Evolutionary conservation across 2,888 invertebrate species (phyloP).

Genomic region (Pterostichus niger): DNA sequence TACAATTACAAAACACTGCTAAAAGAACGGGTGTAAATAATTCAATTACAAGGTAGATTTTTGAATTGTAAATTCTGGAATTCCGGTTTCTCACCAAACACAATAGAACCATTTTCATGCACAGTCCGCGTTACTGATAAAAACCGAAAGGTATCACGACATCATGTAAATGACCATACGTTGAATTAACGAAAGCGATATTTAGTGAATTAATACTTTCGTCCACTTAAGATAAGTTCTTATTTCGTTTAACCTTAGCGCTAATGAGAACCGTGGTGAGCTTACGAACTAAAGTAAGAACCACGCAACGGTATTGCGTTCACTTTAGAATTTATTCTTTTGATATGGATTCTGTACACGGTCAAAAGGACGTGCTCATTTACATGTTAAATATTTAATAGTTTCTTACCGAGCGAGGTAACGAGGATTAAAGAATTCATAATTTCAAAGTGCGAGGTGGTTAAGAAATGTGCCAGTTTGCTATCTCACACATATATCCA

Average conservation of each 20-base stretch:
- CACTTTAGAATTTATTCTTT: constrained; percentile 59
- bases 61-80: constrained; percentile 55
- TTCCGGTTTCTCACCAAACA: constrained; percentile 44
- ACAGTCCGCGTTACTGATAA: constrained; percentile 17
- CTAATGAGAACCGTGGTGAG: neutral
- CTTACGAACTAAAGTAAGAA: neutral
- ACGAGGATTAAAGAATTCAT: constrained; percentile 65
- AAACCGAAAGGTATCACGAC: constrained; percentile 35
- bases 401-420: constrained; percentile 57
- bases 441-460: constrained; percentile 35
- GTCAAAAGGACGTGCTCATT: constrained; percentile 63
- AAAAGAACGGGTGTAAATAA: constrained; percentile 42
- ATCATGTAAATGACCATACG: constrained; percentile 48
- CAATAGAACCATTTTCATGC: constrained; percentile 39
- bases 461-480: constrained; percentile 15
- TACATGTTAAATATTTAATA: constrained; percentile 65
- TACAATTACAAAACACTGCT: constrained; percentile 50
- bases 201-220: constrained; percentile 20
- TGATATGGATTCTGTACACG: constrained; percentile 64
- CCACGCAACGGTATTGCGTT: constrained; percentile 23
- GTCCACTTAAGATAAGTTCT: neutral
- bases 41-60: constrained; percentile 37
- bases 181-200: constrained; percentile 15
- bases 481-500: too few relatives aligned
- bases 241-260: constrained; percentile 5